A percentile compares a stretch with the other conserved stretches of the same genome.
These are phyloP conservation scores for Anoplophora glabripennis DNA, from an alignment of 1,140 invertebrate species.

Conservation along the genomic window DNA sequence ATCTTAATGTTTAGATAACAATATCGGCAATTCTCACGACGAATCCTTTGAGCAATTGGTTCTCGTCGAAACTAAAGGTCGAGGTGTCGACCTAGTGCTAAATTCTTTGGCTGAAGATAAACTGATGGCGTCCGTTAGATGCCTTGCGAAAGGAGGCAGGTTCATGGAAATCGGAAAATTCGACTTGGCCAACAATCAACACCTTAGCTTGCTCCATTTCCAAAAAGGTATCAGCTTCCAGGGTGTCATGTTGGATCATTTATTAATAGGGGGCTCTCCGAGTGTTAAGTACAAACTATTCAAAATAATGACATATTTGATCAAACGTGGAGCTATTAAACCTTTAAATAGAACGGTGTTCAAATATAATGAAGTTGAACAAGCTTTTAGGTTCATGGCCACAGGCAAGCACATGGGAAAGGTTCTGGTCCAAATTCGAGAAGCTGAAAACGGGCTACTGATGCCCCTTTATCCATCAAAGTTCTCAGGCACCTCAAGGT, in stretches of 20 bases:
- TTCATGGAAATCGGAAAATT: conserved; percentile 80
- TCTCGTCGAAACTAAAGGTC: conserved; percentile 55
- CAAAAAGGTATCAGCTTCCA: conserved; percentile 82
- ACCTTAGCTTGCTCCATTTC: conserved; percentile 72
- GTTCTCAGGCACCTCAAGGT: too few species aligned
- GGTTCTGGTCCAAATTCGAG: conserved; percentile 67
- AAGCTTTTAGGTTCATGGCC: conserved; percentile 73
- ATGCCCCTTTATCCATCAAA: too few species aligned
- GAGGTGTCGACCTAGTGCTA: conserved; percentile 65
- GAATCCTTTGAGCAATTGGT: conserved; percentile 61
- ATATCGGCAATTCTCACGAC: conserved; percentile 63
- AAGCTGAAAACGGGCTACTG: conserved; percentile 7
- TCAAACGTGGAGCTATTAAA: conserved; percentile 54
- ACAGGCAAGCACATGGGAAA: conserved; percentile 91
- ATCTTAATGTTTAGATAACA: conserved; percentile 10
- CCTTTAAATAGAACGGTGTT: conserved; percentile 63
- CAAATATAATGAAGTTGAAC: conserved; percentile 59
- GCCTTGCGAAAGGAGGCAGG: conserved; percentile 64
- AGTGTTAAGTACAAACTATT: conserved; percentile 14
- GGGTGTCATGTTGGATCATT: conserved; percentile 81
- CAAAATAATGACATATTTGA: conserved; percentile 4
- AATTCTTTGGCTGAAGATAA: conserved; percentile 69
- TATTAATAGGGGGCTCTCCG: conserved; percentile 56
- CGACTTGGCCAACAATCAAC: conserved; percentile 64
- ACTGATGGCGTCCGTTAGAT: conserved; percentile 70